These are phyloP conservation scores for Sceloporus undulatus DNA, from an alignment of 2,113 vertebrate genomes.

Conservation along the genomic window DNA sequence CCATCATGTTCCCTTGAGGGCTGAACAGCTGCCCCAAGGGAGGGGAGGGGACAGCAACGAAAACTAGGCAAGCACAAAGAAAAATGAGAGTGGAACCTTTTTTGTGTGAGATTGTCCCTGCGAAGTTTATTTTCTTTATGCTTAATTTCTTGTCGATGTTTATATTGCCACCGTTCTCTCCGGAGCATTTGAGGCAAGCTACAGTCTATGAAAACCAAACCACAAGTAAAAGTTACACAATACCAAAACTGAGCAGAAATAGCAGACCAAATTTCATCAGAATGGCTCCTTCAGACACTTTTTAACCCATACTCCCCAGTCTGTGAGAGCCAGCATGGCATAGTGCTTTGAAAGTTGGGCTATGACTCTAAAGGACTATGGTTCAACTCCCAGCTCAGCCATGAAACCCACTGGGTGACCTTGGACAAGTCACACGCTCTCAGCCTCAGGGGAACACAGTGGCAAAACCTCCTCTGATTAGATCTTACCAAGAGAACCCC, in stretches of 20 bases:
- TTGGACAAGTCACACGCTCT: no score
- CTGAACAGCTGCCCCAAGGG: slow-evolving; percentile 1
- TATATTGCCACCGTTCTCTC: neutral
- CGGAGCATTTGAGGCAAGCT: neutral
- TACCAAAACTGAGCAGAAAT: neutral
- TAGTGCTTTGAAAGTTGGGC: no score
- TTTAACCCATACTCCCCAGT: no score
- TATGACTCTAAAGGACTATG: no score
- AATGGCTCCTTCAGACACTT: neutral
- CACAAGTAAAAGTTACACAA: neutral
- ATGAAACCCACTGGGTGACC: no score
- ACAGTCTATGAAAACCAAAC: neutral
- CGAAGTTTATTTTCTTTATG: neutral
- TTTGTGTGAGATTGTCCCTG: neutral
- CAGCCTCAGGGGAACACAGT: no score
- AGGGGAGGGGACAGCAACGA: neutral
- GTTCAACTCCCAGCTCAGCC: no score
- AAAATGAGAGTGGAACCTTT: neutral
- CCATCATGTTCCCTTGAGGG: slow-evolving; percentile 1
- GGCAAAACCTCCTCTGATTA: no score
- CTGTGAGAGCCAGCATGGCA: no score
- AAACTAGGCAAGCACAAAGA: neutral
- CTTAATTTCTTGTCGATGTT: neutral
- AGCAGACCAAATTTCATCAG: neutral
- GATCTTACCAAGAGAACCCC: no score